Base-by-base conservation (phyloP, 2,113 vertebrate species). In the Peromyscus maniculatus region DNA sequence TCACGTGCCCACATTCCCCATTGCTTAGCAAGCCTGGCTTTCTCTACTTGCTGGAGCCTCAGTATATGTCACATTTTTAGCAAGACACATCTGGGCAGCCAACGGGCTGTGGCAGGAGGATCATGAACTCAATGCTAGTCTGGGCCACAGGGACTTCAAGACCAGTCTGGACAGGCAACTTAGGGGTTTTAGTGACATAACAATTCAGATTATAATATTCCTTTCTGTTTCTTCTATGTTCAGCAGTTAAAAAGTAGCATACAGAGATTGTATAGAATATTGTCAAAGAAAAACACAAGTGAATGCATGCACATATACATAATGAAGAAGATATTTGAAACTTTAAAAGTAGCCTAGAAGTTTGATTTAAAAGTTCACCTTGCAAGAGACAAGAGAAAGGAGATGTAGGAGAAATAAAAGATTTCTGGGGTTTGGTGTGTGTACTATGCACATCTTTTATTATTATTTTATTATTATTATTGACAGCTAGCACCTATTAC, bases 201-300 rank as follows among this genome's bases (percentile, higher is more conserved):
- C 80, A 89, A 62, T 78, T 94, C 31, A 62, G 55, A 88, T 69
- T 91, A 3, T 46, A 72, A 15, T 26, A 36, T 5, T 2, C 22
- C 28, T 93, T 97, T 87, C 59, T 39, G 8, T 93, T 87, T 90
- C 46, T 96, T 84, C 57, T 74, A 10, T 49, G 4, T 87, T 26
- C 9, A 94, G 39, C 64, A 72, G 9, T 94, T 89, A 75, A 59
- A 87, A 74, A 46, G 55, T 82, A 31, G n/a, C n/a, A 92, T 74
- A 15, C 64, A 92, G 57, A 92, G 71, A 71, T 31, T 28, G 4
- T 46, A 36, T 16, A 89, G 52, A 88, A 77, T 28, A 88, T 12
- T 36, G 1, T 52, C 64, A 72, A 96, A 89, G 59, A 62, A 87
- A 72, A 95, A 39, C 16, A 17, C 8, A 49, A 83, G 4, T 78